phyloP scores from a whole-genome alignment of 2,113 vertebrate genomes.

The Antechinus stuartii region DNA sequence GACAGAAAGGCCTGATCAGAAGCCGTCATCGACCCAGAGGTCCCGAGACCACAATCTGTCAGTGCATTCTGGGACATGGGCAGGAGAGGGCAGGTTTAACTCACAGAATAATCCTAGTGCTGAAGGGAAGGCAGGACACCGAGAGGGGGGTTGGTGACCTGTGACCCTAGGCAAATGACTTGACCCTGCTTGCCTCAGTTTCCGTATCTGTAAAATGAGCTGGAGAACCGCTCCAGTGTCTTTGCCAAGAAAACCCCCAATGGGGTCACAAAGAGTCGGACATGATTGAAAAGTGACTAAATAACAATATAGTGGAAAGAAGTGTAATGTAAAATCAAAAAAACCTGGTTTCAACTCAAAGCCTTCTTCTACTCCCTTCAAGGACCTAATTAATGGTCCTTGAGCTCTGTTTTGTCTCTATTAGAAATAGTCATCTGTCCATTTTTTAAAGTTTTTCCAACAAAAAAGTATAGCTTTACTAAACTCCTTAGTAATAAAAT shows the following conservation, averaged over 20 bases:
- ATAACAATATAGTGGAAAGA: no score
- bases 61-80: background rate
- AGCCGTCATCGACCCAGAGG: background rate
- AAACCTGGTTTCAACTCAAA: background rate
- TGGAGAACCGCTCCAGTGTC: no score
- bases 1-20: background rate
- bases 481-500: no score
- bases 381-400: background rate
- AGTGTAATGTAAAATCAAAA: background rate
- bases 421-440: no score
- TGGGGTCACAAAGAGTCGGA: no score
- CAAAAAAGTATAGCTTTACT: no score
- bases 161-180: no score
- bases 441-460: no score
- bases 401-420: background rate
- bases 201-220: no score
- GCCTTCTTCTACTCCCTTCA: background rate
- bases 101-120: background rate
- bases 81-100: background rate
- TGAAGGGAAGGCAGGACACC: background rate
- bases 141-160: background rate
- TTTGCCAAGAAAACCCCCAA: no score
- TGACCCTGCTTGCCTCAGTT: no score
- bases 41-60: background rate
- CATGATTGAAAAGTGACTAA: no score